Percentiles rank a stretch among this genome's conserved stretches.
Conservation (phyloP, 1,140 invertebrate genomes). For the Fopius arisanus region DNA sequence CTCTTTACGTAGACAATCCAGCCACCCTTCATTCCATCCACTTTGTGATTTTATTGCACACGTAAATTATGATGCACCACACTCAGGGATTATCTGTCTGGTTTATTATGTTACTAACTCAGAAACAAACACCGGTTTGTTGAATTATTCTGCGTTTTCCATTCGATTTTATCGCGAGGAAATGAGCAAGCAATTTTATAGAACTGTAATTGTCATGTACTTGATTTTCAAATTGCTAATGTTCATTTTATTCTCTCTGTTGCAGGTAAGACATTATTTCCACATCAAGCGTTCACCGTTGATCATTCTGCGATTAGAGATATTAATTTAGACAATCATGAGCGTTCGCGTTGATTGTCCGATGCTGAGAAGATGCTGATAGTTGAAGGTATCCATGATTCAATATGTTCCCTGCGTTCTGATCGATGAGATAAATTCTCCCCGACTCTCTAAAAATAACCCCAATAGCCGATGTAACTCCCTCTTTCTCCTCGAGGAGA, state of each 20-base stretch:
- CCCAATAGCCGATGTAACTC: not conserved
- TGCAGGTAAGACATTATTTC: conserved; percentile 27
- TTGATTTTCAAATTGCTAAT: conserved; percentile 4
- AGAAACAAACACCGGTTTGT: not conserved
- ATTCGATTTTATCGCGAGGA: not conserved
- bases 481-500: conserved; percentile 21
- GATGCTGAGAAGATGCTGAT: not conserved
- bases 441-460: not conserved
- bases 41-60: conserved; percentile 17
- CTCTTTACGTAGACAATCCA: not conserved
- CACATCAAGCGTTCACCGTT: not conserved
- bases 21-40: conserved; percentile 12
- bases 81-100: not conserved
- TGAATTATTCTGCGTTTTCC: not conserved
- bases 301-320: not conserved
- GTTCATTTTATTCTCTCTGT: conserved; percentile 20
- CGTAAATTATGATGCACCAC: conserved; percentile 13
- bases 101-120: not conserved
- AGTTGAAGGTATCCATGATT: not conserved
- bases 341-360: not conserved
- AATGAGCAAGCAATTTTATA: conserved; percentile 2
- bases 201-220: not conserved
- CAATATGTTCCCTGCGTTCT: not conserved
- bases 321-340: not conserved
- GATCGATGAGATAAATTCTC: not conserved